Evolutionary conservation across 2,888 invertebrate species (phyloP), one percentile per base, ranked within the genome.

Genomic region (Baccha elongata): DNA sequence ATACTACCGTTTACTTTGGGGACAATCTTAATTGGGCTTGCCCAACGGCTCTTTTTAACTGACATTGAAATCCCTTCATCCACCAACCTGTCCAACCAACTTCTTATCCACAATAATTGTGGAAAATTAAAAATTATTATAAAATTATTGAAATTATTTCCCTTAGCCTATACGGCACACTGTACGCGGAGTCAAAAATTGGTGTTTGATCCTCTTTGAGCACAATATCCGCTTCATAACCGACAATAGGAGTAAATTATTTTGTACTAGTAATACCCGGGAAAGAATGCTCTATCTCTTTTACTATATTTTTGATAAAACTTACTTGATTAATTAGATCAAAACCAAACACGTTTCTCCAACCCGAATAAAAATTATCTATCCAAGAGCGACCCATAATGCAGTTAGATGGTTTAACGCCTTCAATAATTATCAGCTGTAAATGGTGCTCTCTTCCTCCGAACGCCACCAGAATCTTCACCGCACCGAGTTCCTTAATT

Each of bases 1-100:
- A 52, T 52, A 7, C 65, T 40, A 2, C 21, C 46, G 19, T 46
- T 11, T 5, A 55, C 87, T 60, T 88, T 87, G 32, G 85, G 86
- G 5, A 87, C 87, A 15, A 87, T 79, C 0, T 88, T 87, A 17
- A 88, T 86, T 5, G 87, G 87, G 58, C 84, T n/a, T 84, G 86
- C 86, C 86, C 86, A 87, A 23, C 85, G 69, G 52, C 83, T 84
- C 73, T 64, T 40, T 37, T 62, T 72, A 29, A 86, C 67, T 53
- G 80, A 67, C 19, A 21, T 35, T 50, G 86, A 55, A 37, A 87
- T 79, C 19, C 78, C 85, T 21, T 71, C 21, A 13, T 73, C 46
- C 32, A 75, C 69, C 48, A 85, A 48, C 44, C 69, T 79, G 1
- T 68, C n/a, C n/a, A n/a, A n/a, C 46, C 13, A 86, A 40, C 69